A percentile compares a stretch with the other conserved stretches of the same genome.
Evolutionary conservation across 2,113 vertebrate species (phyloP).

Genomic region (Osmerus mordax): DNA sequence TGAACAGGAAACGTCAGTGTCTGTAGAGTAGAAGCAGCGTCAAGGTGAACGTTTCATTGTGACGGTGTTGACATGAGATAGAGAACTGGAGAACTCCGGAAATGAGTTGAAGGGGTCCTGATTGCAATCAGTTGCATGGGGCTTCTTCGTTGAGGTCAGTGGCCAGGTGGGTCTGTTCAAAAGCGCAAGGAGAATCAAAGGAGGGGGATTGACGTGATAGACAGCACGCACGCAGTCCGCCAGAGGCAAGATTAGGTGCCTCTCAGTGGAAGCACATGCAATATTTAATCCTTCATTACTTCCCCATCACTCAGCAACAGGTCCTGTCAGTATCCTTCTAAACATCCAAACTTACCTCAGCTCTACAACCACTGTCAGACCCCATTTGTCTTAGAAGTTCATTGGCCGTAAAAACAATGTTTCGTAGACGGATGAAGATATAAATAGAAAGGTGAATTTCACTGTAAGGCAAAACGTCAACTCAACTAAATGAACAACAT

Average conservation of each 20-base stretch:
- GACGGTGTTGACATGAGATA: conserved; percentile 88
- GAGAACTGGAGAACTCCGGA: conserved; percentile 75
- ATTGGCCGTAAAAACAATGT: neutral
- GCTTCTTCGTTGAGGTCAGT: conserved; percentile 60
- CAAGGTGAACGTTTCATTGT: conserved; percentile 76
- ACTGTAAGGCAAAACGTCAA: conserved; percentile 39
- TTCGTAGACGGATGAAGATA: conserved; percentile 4
- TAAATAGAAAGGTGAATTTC: conserved; percentile 26
- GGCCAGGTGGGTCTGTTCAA: conserved; percentile 41
- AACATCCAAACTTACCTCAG: neutral
- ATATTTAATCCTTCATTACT: conserved; percentile 41
- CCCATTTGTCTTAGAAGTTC: neutral
- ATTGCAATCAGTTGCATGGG: conserved; percentile 72
- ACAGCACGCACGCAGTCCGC: neutral
- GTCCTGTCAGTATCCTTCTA: neutral
- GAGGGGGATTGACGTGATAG: conserved; percentile 41
- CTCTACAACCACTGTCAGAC: no score
- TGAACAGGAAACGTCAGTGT: conserved; percentile 33
- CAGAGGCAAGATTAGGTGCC: neutral
- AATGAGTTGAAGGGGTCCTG: conserved; percentile 83
- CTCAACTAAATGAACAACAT: conserved; percentile 31
- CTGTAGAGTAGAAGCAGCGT: conserved; percentile 34
- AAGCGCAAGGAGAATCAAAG: conserved; percentile 40
- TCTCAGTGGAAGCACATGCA: conserved; percentile 13
- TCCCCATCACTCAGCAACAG: conserved; percentile 29